A percentile compares a stretch with the other conserved stretches of the same genome.
phyloP scores from a whole-genome alignment of 2,113 vertebrate genomes.

The Ctenodactylus gundi region DNA sequence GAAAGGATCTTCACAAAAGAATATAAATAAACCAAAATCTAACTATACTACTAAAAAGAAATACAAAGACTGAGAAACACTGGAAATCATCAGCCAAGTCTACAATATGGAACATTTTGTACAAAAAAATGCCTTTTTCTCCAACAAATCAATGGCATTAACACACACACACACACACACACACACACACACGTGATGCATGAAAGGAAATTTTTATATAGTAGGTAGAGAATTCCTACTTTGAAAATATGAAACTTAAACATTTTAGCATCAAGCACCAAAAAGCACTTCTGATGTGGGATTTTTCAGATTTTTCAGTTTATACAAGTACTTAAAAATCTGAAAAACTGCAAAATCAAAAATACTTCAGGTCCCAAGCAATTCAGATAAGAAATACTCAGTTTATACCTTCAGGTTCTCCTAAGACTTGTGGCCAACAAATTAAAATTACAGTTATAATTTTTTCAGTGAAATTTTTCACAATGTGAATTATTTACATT shows the following conservation, averaged over 20 bases:
- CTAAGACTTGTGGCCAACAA: neutral
- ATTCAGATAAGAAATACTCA: neutral
- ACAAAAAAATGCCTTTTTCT: neutral
- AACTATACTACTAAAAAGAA: conserved; percentile 7
- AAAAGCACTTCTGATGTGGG: neutral
- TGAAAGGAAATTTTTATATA: neutral
- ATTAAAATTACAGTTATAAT: neutral
- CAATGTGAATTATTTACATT: neutral
- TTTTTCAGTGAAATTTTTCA: neutral
- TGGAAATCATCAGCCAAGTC: neutral
- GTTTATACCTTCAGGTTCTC: neutral
- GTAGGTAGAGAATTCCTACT: neutral
- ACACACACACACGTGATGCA: neutral
- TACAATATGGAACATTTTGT: neutral
- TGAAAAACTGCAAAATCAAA: neutral
- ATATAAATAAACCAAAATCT: neutral
- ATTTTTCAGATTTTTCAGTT: neutral
- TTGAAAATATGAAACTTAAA: neutral
- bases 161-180: neutral
- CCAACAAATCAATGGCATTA: neutral
- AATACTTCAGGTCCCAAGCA: neutral
- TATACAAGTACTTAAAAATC: neutral
- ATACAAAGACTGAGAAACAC: neutral
- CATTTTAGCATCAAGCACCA: neutral
- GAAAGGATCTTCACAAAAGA: neutral